phyloP scores from a whole-genome alignment of 2,888 invertebrate species.

The Aphrophora alni region DNA sequence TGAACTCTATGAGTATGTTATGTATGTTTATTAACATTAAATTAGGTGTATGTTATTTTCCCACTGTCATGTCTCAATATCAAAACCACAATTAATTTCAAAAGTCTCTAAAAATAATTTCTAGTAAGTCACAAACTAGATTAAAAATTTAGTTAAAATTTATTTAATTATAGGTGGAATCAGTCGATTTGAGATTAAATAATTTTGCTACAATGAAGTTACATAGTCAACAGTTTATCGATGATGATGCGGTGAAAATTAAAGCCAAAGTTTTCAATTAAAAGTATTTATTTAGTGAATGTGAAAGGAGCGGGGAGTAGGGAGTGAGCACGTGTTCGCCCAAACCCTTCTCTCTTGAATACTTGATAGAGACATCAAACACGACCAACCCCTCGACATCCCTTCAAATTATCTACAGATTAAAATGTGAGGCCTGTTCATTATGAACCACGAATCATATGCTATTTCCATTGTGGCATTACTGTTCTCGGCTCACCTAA shows the following conservation, averaged over 20 bases:
- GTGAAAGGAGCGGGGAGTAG: neutral
- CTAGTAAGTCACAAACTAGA: no score
- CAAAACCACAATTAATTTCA: no score
- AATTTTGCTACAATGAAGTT: no score
- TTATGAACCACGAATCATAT: neutral
- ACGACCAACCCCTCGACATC: neutral
- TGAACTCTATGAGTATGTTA: no score
- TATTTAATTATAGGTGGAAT: no score
- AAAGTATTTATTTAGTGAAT: neutral
- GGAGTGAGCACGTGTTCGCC: neutral
- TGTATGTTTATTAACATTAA: no score
- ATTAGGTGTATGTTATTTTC: no score
- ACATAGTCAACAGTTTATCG: no score
- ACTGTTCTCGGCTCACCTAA: neutral
- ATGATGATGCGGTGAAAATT: neutral
- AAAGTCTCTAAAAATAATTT: no score
- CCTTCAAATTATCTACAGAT: conserved; percentile 9
- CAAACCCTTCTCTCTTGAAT: conserved; percentile 3
- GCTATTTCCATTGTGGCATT: neutral
- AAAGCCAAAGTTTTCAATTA: neutral
- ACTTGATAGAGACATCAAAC: conserved; percentile 6
- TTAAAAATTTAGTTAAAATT: no score
- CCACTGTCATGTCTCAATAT: no score
- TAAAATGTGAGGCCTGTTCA: neutral
- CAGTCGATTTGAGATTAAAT: no score